A percentile compares a stretch with the other conserved stretches of the same genome.
Conservation (phyloP, 2,113 vertebrate species). For the Caloenas nicobarica region DNA sequence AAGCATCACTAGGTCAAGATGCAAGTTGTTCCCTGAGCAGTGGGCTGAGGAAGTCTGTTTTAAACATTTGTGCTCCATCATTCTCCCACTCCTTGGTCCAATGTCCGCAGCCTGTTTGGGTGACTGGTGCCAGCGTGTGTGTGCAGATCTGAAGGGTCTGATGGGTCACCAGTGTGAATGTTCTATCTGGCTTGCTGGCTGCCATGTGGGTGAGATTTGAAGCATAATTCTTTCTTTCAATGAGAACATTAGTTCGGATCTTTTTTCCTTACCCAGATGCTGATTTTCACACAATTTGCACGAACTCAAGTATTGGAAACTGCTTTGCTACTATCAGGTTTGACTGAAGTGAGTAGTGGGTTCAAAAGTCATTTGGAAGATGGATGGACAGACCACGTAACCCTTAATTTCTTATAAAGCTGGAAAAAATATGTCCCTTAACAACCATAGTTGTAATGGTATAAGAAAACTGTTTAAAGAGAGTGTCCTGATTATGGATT, state of each 20-base stretch:
- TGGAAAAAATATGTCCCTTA: neutral
- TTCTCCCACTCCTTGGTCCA: neutral
- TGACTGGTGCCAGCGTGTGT: neutral
- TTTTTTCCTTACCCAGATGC: neutral
- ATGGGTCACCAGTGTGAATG: rapidly evolving
- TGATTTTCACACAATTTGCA: too few relatives aligned
- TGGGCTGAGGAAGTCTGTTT: neutral
- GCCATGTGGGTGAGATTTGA: neutral
- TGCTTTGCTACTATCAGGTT: neutral
- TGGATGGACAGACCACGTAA: neutral
- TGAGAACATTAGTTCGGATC: neutral
- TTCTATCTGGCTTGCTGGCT: neutral
- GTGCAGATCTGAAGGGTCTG: neutral
- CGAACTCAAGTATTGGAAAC: neutral
- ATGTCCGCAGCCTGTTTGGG: rapidly evolving
- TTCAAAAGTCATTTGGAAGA: neutral
- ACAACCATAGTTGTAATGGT: neutral
- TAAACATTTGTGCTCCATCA: neutral
- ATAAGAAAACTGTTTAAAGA: neutral
- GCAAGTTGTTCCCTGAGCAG: neutral
- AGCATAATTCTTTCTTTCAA: neutral
- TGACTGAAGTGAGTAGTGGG: neutral
- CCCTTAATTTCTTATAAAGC: neutral
- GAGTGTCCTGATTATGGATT: neutral
- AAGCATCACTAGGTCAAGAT: neutral